These are phyloP conservation scores for Autographa pulchrina DNA, from an alignment of 2,888 invertebrate species.

Conservation along the genomic window DNA sequence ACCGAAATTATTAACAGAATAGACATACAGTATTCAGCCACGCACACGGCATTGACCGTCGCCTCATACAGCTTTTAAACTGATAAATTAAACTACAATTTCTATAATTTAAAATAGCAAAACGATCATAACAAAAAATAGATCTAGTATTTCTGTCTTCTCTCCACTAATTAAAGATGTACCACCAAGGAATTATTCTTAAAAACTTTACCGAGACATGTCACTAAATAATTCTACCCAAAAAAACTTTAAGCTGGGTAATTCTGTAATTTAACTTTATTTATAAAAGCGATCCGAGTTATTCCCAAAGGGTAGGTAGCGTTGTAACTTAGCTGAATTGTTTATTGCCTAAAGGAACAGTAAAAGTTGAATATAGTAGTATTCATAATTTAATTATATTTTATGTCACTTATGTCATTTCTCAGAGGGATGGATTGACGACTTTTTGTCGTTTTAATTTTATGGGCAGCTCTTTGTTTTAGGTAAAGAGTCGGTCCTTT, in stretches of 20 bases:
- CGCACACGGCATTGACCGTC: too few species aligned
- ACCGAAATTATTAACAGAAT: too few species aligned
- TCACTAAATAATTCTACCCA: conserved; percentile 31
- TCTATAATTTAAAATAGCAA: too few species aligned
- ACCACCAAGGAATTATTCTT: conserved; percentile 35
- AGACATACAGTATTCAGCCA: too few species aligned
- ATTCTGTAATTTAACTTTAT: conserved; percentile 49
- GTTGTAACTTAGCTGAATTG: conserved; percentile 31
- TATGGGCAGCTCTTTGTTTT: background rate
- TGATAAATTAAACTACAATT: too few species aligned
- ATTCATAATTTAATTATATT: background rate
- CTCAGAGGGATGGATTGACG: background rate
- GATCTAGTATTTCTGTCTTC: too few species aligned
- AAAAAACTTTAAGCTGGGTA: conserved; percentile 47
- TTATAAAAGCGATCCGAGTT: conserved; percentile 19
- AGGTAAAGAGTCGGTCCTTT: too few species aligned
- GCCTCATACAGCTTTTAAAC: too few species aligned
- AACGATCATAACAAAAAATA: too few species aligned
- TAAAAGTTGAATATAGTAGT: background rate
- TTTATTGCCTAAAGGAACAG: conserved; percentile 15
- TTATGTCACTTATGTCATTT: background rate
- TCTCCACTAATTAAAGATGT: conserved; percentile 33
- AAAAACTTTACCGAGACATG: conserved; percentile 29
- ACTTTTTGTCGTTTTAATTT: background rate
- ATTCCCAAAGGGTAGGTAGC: conserved; percentile 7